Base-by-base conservation (phyloP, 2,888 invertebrate species). In the Galerucella pusilla region DNA sequence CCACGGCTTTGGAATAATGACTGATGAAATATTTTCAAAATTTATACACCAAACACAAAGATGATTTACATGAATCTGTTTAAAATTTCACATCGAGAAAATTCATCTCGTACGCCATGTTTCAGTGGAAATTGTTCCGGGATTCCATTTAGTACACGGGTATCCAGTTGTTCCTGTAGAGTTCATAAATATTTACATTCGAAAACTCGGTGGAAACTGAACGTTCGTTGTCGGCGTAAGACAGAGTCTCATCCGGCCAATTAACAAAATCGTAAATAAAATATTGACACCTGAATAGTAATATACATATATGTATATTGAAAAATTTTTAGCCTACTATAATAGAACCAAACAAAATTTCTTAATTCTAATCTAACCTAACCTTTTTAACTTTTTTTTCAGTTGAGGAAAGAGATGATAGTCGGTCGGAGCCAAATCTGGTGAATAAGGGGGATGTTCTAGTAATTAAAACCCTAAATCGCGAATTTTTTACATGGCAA, bases 31-130 rank as follows among this genome's bases (percentile, higher is more conserved):
- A 14, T 52, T 52, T 52, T 7, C n/a, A 2, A 52, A 63, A 63
- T 63, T 63, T 63, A 45, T 63, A 45, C 63, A 10, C 9, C 63
- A 63, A 63, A 63, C 42, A 63, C 28, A 42, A 7, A n/a, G 42
- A 28, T 60, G 11, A 60, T 60, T 63, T 42, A 63, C 42, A 42
- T 63, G 63, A 63, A 63, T 35, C 63, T 35, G 63, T 63, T 63
- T 42, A 63, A 63, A 63, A 63, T 63, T 63, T 35, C 16, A 63
- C 63, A 16, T 16, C 35, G 16, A 63, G 42, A 63, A 63, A 63
- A 63, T 63, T 63, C 35, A 14, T 60, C 28, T 25, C 25, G 11
- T 28, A 28, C 60, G 14, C 11, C 20, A 20, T 12, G 14, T 14
- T 60, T 11, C 3, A 28, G 25, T 60, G 60, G 12, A 60, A 25